A percentile compares a stretch with the other conserved stretches of the same genome.
phyloP scores from a whole-genome alignment of 2,888 invertebrate species.

The Fabriciana adippe region DNA sequence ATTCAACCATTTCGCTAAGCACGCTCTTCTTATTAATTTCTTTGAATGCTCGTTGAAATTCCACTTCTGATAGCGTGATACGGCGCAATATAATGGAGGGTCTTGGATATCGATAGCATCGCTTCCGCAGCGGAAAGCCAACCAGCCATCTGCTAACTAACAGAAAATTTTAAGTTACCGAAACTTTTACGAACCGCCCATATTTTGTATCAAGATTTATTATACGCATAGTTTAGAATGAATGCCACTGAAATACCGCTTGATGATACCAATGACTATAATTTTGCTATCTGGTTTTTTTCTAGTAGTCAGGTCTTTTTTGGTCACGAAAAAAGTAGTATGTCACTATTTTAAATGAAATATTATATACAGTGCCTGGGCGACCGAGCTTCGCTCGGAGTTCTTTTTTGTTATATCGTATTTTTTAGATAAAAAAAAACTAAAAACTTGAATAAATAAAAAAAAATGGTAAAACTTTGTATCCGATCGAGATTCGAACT shows the following conservation, averaged over 20 bases:
- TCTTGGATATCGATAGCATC: conserved; percentile 60
- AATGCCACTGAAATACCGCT: background rate
- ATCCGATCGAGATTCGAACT: too few species aligned
- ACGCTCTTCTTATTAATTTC: conserved; percentile 18
- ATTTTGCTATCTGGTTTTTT: conserved; percentile 3
- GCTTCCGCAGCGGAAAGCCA: conserved; percentile 58
- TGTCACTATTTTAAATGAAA: too few species aligned
- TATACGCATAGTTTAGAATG: conserved; percentile 9
- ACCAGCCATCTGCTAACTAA: conserved; percentile 52
- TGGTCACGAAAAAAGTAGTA: too few species aligned
- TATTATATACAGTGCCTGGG: too few species aligned
- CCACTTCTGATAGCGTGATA: conserved; percentile 54
- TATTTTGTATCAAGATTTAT: conserved; percentile 37
- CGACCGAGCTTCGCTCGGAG: too few species aligned
- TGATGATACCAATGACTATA: background rate
- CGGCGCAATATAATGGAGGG: conserved; percentile 55
- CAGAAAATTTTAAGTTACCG: conserved; percentile 52
- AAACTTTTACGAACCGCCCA: conserved; percentile 40
- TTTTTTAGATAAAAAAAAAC: too few species aligned
- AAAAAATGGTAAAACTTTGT: too few species aligned
- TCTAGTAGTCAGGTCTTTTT: too few species aligned
- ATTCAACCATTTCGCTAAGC: conserved; percentile 3
- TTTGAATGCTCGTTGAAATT: conserved; percentile 32
- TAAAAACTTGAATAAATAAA: too few species aligned
- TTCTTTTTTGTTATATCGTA: too few species aligned